Evolutionary conservation across 1,140 invertebrate species (phyloP).

Genomic region (Diachasma alloeum): DNA sequence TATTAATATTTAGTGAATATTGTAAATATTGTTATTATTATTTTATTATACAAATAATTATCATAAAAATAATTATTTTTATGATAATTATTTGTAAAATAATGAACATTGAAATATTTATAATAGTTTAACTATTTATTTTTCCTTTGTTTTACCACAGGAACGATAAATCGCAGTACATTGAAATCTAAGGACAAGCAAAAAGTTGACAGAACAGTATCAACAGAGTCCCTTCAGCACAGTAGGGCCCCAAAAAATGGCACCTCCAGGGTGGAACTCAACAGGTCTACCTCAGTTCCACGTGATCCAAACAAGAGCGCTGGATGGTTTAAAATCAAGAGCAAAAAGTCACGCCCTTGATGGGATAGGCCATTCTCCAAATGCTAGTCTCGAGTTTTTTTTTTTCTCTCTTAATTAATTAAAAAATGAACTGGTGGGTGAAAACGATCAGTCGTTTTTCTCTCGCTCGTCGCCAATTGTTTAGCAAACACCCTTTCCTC

Average conservation of each 20-base stretch:
- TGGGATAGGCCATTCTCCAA: conserved; percentile 59
- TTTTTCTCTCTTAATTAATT: conserved; percentile 24
- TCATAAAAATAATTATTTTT: too few species aligned
- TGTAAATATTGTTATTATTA: too few species aligned
- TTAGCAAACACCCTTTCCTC: not conserved
- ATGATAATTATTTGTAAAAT: too few species aligned
- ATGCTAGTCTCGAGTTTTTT: conserved; percentile 64
- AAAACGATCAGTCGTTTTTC: not conserved
- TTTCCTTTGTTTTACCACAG: conserved; percentile 31
- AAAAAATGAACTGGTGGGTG: not conserved
- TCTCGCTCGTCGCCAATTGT: not conserved
- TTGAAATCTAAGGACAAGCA: conserved; percentile 64
- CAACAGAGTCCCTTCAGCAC: conserved; percentile 69
- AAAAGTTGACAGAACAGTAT: conserved; percentile 66
- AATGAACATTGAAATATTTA: too few species aligned
- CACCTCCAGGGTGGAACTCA: conserved; percentile 58
- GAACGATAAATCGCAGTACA: conserved; percentile 64
- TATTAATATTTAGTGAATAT: too few species aligned
- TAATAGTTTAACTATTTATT: not conserved
- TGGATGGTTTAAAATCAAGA: conserved; percentile 76
- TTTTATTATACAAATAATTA: too few species aligned
- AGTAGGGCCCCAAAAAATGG: conserved; percentile 55
- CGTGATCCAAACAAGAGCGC: conserved; percentile 74
- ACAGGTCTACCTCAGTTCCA: conserved; percentile 74
- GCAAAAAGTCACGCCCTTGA: conserved; percentile 68